Percentiles rank a stretch among this genome's conserved stretches.
Conservation (phyloP, 64 coral and sea anemone genomes). For the Exaiptasia diaphana region DNA sequence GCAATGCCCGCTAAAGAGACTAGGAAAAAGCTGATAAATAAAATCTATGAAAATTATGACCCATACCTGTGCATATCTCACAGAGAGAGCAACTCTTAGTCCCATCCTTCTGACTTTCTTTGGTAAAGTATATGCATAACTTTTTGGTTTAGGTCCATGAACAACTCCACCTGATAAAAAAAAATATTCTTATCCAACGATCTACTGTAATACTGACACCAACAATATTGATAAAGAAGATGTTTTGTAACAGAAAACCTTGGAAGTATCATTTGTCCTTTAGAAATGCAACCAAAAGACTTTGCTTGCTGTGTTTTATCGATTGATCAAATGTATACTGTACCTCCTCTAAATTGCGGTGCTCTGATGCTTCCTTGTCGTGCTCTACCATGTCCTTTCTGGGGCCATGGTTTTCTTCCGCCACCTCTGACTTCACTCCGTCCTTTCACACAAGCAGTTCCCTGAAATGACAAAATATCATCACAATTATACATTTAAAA, state of each 20-base stretch:
- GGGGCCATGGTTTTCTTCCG: constrained; percentile 89
- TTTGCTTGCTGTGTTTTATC: no score
- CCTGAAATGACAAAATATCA: constrained; percentile 29
- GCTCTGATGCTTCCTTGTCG: constrained; percentile 96
- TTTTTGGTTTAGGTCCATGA: constrained; percentile 91
- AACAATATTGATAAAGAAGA: not conserved
- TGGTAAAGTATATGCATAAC: constrained; percentile 86
- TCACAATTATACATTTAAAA: no score
- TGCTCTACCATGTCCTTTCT: constrained; percentile 88
- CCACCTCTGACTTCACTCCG: constrained; percentile 78
- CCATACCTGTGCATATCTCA: constrained; percentile 86
- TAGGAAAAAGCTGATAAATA: no score
- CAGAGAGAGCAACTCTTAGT: constrained; percentile 79
- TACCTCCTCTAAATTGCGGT: constrained; percentile 93
- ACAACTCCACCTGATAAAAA: constrained; percentile 71
- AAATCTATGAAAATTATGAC: no score
- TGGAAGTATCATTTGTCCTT: no score
- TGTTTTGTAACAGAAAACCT: no score
- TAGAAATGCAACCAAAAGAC: no score
- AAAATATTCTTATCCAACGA: not conserved
- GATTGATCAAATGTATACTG: no score
- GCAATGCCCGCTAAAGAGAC: no score
- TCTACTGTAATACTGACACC: not conserved
- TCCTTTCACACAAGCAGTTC: constrained; percentile 90
- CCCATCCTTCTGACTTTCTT: constrained; percentile 99